Conservation (phyloP, 1,140 invertebrate genomes). For the Drosophila malerkotliana region DNA sequence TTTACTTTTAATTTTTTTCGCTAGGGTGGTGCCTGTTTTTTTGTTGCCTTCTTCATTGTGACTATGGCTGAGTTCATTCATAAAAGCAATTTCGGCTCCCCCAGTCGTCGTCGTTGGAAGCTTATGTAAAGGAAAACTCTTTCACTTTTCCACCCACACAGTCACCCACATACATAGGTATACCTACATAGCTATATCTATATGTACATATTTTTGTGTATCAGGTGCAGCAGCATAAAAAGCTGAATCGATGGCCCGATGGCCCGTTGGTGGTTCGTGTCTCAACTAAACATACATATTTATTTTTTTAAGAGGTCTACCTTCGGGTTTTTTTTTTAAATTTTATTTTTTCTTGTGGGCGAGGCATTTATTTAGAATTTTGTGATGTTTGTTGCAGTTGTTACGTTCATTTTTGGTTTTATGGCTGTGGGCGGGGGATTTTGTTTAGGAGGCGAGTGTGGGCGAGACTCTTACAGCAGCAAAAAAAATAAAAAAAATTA, state of each 20-base stretch:
- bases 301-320: conserved; percentile 16
- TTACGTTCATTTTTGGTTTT: conserved; percentile 67
- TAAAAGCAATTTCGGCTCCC: conserved; percentile 57
- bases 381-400: conserved; percentile 42
- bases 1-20: conserved; percentile 6
- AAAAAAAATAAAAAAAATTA: conserved; percentile 3
- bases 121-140: conserved; percentile 61
- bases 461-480: conserved; percentile 40
- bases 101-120: conserved; percentile 18
- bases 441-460: conserved; percentile 49
- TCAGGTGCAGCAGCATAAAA: conserved; percentile 37
- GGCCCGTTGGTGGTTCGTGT: conserved; percentile 2
- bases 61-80: conserved; percentile 68
- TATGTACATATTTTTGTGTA: conserved; percentile 4
- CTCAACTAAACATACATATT: conserved; percentile 5
- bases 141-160: conserved; percentile 51
- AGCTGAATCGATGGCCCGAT: not conserved
- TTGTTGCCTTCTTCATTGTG: conserved; percentile 31
- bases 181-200: not conserved
- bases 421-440: conserved; percentile 56
- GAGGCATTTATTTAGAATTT: conserved; percentile 74
- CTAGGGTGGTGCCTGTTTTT: not conserved
- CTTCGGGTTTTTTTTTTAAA: conserved; percentile 3
- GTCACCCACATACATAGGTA: not conserved
- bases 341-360: conserved; percentile 50